Evolutionary conservation across 2,888 invertebrate species (phyloP), one percentile per base, ranked within the genome.

Genomic region (Trimorus sp.): DNA sequence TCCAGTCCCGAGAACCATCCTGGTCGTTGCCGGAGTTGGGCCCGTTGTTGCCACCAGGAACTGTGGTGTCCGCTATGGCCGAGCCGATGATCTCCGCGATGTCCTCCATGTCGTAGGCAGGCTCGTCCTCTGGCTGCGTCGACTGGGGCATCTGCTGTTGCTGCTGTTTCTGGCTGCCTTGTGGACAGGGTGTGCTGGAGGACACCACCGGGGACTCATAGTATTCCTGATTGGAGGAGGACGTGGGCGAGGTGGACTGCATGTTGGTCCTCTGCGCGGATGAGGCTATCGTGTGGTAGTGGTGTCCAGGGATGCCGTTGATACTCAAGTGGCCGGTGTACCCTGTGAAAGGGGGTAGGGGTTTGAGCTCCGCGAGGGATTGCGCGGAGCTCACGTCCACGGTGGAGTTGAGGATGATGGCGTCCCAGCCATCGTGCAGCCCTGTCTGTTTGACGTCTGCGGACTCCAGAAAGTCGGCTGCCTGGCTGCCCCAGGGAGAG

Each of bases 51-150:
- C 93, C 93, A 85, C 94, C 94, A n/a, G 96, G 95, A 48, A 96
- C 96, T 0, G 97, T 97, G 9, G 97, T 97, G 88, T 97, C 97
- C 0, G 97, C 97, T 86, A 97, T 97, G 74, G 97, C 97, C 2
- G 96, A 97, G 0, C 97, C 97, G 83, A 97, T 97, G 74, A 97
- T 96, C 15, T 96, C 96, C 0, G 97, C 97, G 81, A 97, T 95
- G 87, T 97, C 97, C 84, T 96, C 96, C 85, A 96, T 95, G 87
- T 96, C 96, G 88, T 95, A 94, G 14, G 91, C 90, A 88, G 93
- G 89, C 87, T 93, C 87, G 87, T 93, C 88, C 91, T 93, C 84
- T 11, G 89, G 88, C 60, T 91, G 91, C 0, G 90, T 89, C 11
- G 89, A 73, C 51, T 90, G 89, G 37, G 96, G 92, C 95, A 96